Base-by-base conservation (phyloP, 2,113 vertebrate genomes). In the Apodemus sylvaticus region DNA sequence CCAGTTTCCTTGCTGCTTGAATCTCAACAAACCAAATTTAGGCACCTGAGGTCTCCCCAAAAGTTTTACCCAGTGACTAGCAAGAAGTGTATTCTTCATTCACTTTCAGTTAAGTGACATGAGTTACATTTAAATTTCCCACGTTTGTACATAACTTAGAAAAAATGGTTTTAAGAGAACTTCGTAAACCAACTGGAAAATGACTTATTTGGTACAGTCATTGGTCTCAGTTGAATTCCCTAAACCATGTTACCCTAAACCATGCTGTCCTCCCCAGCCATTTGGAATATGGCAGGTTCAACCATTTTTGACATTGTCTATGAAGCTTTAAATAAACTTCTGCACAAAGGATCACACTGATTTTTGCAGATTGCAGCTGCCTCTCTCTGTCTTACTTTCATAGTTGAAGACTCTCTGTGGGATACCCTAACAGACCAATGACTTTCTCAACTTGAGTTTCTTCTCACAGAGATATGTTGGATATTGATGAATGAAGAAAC, bases 151-250 rank as follows among this genome's bases (percentile, higher is more conserved):
- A 79, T 89, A 45, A 86, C 74, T 26, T 42, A 95, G 90, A 90
- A 96, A 76, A 98, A 94, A 98, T 94, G 76, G 95, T 90, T 85
- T 90, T 85, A 77, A 91, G 86, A 86, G 91, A 96, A 89, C 81
- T 26, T 97, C 96, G 93, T 97, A 97, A 90, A 96, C 86, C 55
- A 86, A 89, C 77, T 95, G 91, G 79, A 2, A 8, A 92, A 79
- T 86, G 88, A 92, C 66, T 96, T 98, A 83, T 97, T 97, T 96
- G 98, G 83, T 92, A 36, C 64, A 68, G 97, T 96, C 97, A 92
- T 83, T 96, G 96, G 58, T 91, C 93, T 94, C 94, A 89, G 93
- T 89, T 85, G 96, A 74, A 73, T 97, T 98, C 90, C 51, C 34
- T 95, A 89, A 78, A 89, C 97, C 93, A 86, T 93, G 97, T 94